These are phyloP conservation scores for Autographa gamma DNA, from an alignment of 2,888 invertebrate genomes.

Conservation along the genomic window DNA sequence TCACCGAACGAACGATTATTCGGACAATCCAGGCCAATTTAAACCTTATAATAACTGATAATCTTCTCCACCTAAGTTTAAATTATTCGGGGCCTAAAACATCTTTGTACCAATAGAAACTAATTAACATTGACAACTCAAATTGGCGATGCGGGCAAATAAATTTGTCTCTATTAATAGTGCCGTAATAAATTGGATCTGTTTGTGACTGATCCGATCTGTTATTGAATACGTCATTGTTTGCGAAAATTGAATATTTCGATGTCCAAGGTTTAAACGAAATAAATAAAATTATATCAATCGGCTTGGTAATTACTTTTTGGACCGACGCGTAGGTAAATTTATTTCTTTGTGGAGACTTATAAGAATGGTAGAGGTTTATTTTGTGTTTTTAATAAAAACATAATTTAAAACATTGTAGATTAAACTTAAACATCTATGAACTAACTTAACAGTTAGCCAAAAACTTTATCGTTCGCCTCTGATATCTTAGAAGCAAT, in stretches of 20 bases:
- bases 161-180: constrained; percentile 20
- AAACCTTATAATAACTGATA: constrained; percentile 21
- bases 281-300: not conserved
- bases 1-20: constrained; percentile 47
- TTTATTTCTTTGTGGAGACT: not conserved
- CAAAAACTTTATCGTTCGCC: constrained; percentile 39
- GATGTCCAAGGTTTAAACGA: not conserved
- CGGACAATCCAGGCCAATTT: constrained; percentile 35
- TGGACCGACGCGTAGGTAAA: not conserved
- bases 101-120: constrained; percentile 29
- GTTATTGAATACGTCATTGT: not conserved
- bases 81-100: constrained; percentile 24
- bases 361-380: not conserved
- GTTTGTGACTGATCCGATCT: constrained; percentile 9
- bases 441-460: constrained; percentile 27
- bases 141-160: constrained; percentile 19
- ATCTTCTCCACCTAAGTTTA: constrained; percentile 23
- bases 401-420: constrained; percentile 22
- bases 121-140: constrained; percentile 44
- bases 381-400: constrained; percentile 1
- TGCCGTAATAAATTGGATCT: constrained; percentile 37
- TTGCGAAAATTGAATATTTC: not conserved
- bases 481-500: constrained; percentile 42
- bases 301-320: not conserved
- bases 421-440: constrained; percentile 44